A percentile compares a stretch with the other conserved stretches of the same genome.
These are phyloP conservation scores for Leptopilina boulardi DNA, from an alignment of 1,140 invertebrate genomes.

Conservation along the genomic window DNA sequence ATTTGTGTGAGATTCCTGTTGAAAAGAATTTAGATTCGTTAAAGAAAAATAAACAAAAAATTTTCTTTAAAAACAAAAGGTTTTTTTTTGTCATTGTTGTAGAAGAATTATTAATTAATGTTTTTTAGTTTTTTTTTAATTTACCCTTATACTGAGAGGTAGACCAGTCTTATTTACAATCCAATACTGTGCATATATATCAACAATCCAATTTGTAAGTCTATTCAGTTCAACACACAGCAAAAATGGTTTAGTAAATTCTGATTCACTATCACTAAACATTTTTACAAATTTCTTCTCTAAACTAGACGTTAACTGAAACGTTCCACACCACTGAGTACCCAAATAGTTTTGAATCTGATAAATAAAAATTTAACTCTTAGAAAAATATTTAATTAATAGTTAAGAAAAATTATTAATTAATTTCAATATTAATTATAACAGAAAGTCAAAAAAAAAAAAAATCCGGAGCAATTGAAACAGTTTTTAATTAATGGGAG, in stretches of 20 bases:
- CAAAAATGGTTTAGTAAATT: constrained; percentile 81
- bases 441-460: background rate
- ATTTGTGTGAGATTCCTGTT: constrained; percentile 81
- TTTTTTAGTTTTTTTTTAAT: constrained; percentile 33
- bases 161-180: constrained; percentile 92
- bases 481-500: too few species aligned
- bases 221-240: constrained; percentile 82
- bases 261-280: constrained; percentile 81
- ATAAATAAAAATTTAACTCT: too few species aligned
- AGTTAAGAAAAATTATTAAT: background rate
- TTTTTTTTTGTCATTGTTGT: too few species aligned
- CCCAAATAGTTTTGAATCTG: constrained; percentile 82
- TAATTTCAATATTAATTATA: background rate
- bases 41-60: too few species aligned
- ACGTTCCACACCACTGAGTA: constrained; percentile 82
- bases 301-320: constrained; percentile 82
- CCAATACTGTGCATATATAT: constrained; percentile 92
- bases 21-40: constrained; percentile 43
- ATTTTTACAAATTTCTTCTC: constrained; percentile 83
- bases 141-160: constrained; percentile 86
- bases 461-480: background rate
- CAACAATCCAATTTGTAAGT: constrained; percentile 79
- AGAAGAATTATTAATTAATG: background rate
- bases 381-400: background rate
- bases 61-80: too few species aligned